These are phyloP conservation scores for Styela clava DNA, from an alignment of 23 tunicate genomes.

Conservation along the genomic window DNA sequence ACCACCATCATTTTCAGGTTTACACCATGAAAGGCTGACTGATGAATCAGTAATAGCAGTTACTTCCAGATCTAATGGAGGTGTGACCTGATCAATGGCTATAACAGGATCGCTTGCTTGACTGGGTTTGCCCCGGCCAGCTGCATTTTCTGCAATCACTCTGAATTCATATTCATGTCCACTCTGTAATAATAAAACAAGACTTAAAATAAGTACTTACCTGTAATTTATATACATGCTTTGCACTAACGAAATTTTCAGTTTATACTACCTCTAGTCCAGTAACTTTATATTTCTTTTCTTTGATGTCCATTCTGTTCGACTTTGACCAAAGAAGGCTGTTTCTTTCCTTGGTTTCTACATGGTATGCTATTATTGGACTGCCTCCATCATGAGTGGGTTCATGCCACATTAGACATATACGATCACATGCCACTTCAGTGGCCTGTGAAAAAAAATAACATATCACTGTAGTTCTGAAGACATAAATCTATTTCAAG, in stretches of 20 bases:
- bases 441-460: conserved; percentile 14
- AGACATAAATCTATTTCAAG: too few relatives aligned
- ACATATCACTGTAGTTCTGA: too few relatives aligned
- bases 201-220: too few relatives aligned
- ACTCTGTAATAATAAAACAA: conserved; percentile 21
- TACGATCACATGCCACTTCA: conserved; percentile 53
- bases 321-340: conserved; percentile 72
- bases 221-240: too few relatives aligned
- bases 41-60: conserved; percentile 51
- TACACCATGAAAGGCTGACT: conserved; percentile 67
- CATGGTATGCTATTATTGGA: conserved; percentile 69
- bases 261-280: conserved; percentile 58
- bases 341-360: conserved; percentile 86
- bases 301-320: conserved; percentile 66
- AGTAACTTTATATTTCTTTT: conserved; percentile 54
- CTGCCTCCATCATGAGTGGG: conserved; percentile 81
- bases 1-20: conserved; percentile 97
- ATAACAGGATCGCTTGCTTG: conserved; percentile 69
- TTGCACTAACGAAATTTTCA: too few relatives aligned
- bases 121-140: conserved; percentile 69
- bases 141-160: conserved; percentile 85
- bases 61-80: conserved; percentile 54
- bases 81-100: conserved; percentile 77
- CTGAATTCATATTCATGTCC: conserved; percentile 87
- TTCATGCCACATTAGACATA: conserved; percentile 73